These are phyloP conservation scores for Betta splendens DNA, from an alignment of 2,797 vertebrate species.

Conservation along the genomic window DNA sequence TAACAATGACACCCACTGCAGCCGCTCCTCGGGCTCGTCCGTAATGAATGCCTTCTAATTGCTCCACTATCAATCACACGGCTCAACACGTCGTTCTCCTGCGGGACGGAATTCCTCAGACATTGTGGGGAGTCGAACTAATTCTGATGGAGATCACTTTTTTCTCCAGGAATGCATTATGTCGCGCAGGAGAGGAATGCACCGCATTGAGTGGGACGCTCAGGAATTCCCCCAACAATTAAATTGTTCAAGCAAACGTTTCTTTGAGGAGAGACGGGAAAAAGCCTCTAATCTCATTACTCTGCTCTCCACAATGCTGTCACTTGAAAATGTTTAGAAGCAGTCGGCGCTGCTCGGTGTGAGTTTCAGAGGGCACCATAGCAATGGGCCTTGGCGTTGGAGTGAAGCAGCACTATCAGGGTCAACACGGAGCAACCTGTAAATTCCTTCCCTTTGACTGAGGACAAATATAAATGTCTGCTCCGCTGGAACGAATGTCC, in stretches of 20 bases:
- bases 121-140: conserved; percentile 66
- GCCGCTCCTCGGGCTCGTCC: conserved; percentile 31
- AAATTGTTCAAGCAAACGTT: conserved; percentile 72
- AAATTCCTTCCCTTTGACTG: conserved; percentile 62
- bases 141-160: conserved; percentile 78
- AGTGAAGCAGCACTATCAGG: conserved; percentile 58
- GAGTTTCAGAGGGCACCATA: conserved; percentile 37
- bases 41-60: conserved; percentile 60
- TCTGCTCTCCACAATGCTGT: conserved; percentile 58
- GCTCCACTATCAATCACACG: conserved; percentile 74
- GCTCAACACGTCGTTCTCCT: conserved; percentile 54
- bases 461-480: conserved; percentile 20
- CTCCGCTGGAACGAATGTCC: conserved; percentile 9
- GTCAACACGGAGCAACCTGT: conserved; percentile 48
- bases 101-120: conserved; percentile 68
- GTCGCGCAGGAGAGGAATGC: conserved; percentile 67
- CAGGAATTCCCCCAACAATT: conserved; percentile 73
- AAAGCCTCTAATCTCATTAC: conserved; percentile 64
- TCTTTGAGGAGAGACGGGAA: conserved; percentile 52
- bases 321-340: conserved; percentile 55
- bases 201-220: conserved; percentile 60
- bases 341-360: conserved; percentile 43
- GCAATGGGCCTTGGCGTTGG: conserved; percentile 44
- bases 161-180: conserved; percentile 78
- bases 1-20: conserved; percentile 61